Base-by-base conservation (phyloP, 2,113 vertebrate genomes). In the Syrmaticus mikado region DNA sequence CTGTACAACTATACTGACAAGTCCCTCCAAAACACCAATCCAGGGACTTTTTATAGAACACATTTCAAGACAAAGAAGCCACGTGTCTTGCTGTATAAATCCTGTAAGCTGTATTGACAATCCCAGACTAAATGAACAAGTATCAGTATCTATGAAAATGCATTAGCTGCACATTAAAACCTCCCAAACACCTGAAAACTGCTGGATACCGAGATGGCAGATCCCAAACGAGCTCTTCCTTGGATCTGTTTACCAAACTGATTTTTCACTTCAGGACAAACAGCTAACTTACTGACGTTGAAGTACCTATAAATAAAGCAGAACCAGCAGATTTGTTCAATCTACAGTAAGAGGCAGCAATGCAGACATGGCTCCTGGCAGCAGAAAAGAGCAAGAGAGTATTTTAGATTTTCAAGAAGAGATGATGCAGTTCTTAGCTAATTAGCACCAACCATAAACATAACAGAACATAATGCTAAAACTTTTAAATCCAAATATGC, bases 361-460 rank as follows among this genome's bases (percentile, higher is more conserved):
- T 4, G 18, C 21, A 61, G 1, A 0, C 14, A 21, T 1, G 0
- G 4, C 13, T 45, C 21, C 25, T 48, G 16, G 4, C 1, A 81
- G n/a, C 1, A 73, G n/a, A 48, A 24, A 48, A 53, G 50, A 36
- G 6, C 6, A 55, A 22, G 11, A 21, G 13, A 40, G 2, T n/a
- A 81, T 83, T 85, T 81, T 7, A 22, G 10, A 48, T 75, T 17
- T 73, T 36, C 43, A 72, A 32, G 27, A 82, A 58, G 50, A 64
- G 13, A 27, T 10, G 6, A 65, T 4, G 11, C 46, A 32, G 10
- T 34, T 52, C 34, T 80, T 55, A 40, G 5, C 75, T 46, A 78
- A 52, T 28, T 28, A 82, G 48, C 25, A 71, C 20, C 52, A 13
- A 62, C 36, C 30, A 75, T 19, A 75, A 6, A 53, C 22, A 74